Evolutionary conservation across 2,113 vertebrate genomes (phyloP), one percentile per base, ranked within the genome.

Genomic region (Menidia beryllina): DNA sequence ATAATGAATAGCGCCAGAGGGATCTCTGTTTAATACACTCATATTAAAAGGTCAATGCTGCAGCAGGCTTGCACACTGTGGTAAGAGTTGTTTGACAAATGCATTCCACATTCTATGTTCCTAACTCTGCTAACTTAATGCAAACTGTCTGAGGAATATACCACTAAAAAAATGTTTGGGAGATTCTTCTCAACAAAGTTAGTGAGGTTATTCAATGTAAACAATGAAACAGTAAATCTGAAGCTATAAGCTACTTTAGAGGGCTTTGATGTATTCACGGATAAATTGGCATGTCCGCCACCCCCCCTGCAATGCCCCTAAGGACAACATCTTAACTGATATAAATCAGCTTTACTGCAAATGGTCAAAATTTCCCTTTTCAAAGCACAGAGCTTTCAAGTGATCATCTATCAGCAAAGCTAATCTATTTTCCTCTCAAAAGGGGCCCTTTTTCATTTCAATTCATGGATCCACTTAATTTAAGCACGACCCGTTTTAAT

Each of bases 341-440:
- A 90, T 84, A 87, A 92, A 93, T 94, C 89, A 82, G 74, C 69
- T 89, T 86, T 79, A 89, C 89, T 83, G 81, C 81, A 75, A 89
- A 84, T 85, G 89, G 92, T 91, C 90, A 93, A 84, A 90, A 88
- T 91, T 69, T 87, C 80, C 84, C 89, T 83, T 89, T 91, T 91
- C 88, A 86, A 75, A 86, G 91, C 88, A 87, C 85, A 85, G 79
- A 67, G 81, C 86, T 90, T 89, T 92, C 85, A 90, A 85, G 72
- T 82, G 84, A 90, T 91, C 79, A 86, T 91, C 86, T 91, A 93
- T 93, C 90, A 92, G 89, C 85, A 82, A 85, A 88, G 51, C 81
- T 72, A 86, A 93, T 94, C 89, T 91, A 72, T 89, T 89, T 81
- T 79, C 72, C 86, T 83, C 77, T 84, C 73, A 86, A 89, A 84